Percentiles rank a stretch among this genome's conserved stretches.
phyloP scores from a whole-genome alignment of 1,140 invertebrate species.

The Scaptodrosophila lebanonensis region DNA sequence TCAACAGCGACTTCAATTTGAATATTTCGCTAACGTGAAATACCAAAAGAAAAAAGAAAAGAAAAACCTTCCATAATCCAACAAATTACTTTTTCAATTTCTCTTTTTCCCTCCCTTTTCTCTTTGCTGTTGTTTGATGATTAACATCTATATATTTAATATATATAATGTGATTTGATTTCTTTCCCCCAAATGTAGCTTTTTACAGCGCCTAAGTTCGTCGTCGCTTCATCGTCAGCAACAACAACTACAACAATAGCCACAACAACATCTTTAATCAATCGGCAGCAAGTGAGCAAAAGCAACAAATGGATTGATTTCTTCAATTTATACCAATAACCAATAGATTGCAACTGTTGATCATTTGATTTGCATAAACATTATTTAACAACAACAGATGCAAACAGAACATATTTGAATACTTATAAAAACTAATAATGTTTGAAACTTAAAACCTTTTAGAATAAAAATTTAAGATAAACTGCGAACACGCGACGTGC shows the following conservation, averaged over 20 bases:
- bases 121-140: constrained; percentile 48
- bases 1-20: constrained; percentile 36
- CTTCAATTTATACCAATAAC: no score
- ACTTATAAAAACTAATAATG: no score
- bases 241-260: constrained; percentile 32
- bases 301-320: no score
- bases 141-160: constrained; percentile 52
- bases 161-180: constrained; percentile 69
- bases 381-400: no score
- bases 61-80: constrained; percentile 19
- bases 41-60: no score
- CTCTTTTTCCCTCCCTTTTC: constrained; percentile 10
- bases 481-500: no score
- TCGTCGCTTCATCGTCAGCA: constrained; percentile 29
- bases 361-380: no score
- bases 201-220: constrained; percentile 44
- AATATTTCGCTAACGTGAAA: constrained; percentile 45
- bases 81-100: constrained; percentile 37
- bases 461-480: no score
- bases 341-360: no score
- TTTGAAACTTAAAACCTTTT: no score
- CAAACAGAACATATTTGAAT: no score
- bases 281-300: no score
- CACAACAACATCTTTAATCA: constrained; percentile 2
- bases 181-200: constrained; percentile 72